These are phyloP conservation scores for Drosophila biarmipes DNA, from an alignment of 1,140 invertebrate species.

Conservation along the genomic window DNA sequence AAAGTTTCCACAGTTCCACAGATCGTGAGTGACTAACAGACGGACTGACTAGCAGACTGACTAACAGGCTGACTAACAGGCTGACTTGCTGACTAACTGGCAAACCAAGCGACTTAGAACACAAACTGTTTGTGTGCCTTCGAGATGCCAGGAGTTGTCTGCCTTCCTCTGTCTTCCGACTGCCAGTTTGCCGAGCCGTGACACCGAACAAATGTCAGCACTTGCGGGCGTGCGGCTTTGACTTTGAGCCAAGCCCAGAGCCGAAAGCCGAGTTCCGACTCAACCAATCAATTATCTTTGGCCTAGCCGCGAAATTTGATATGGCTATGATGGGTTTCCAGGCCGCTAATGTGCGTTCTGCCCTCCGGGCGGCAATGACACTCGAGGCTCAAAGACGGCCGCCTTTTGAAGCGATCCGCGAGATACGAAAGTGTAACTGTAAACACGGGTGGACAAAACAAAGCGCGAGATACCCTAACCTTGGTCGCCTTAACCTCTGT, in stretches of 20 bases:
- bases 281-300: slow-evolving; percentile 77
- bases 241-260: slow-evolving; percentile 62
- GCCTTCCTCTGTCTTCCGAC: slow-evolving; percentile 21
- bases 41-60: slow-evolving; percentile 32
- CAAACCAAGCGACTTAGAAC: slow-evolving; percentile 57
- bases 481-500: slow-evolving; percentile 39
- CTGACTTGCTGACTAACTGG: slow-evolving; percentile 40
- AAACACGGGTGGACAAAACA: slow-evolving; percentile 25
- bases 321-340: slow-evolving; percentile 53
- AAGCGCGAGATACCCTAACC: slow-evolving; percentile 21
- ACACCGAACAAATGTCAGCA: slow-evolving; percentile 81
- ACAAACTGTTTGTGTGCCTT: slow-evolving; percentile 29
- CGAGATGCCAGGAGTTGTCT: slow-evolving; percentile 18
- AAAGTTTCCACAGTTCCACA: slow-evolving; percentile 59
- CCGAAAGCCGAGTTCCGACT: slow-evolving; percentile 18
- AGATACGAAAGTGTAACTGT: slow-evolving; percentile 26
- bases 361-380: slow-evolving; percentile 19
- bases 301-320: slow-evolving; percentile 74
- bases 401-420: slow-evolving; percentile 21
- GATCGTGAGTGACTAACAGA: slow-evolving; percentile 52
- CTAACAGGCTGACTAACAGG: slow-evolving; percentile 15
- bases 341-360: slow-evolving; percentile 69
- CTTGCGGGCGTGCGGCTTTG: slow-evolving; percentile 77
- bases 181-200: slow-evolving; percentile 62
- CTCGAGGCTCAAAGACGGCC: slow-evolving; percentile 58